Percentiles rank a stretch among this genome's conserved stretches.
Evolutionary conservation across 2,113 vertebrate genomes (phyloP).

Genomic region (Leptosomus discolor): DNA sequence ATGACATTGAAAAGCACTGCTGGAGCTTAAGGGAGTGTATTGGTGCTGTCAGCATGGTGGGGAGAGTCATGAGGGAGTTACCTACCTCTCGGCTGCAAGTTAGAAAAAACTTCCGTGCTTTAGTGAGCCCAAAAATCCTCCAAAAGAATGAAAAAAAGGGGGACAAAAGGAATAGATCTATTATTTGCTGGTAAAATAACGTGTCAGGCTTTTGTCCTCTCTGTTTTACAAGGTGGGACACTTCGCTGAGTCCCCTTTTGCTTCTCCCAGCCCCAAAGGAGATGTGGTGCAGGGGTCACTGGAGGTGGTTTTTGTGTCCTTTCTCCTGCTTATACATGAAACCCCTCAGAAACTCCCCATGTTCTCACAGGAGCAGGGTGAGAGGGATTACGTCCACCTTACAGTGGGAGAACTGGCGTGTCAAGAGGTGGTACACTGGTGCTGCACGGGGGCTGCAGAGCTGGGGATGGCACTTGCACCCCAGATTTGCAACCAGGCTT

Average conservation of each 20-base stretch:
- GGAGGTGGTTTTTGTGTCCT: not conserved
- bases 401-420: not conserved
- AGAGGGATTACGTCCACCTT: not conserved
- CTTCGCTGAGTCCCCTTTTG: not conserved
- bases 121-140: not conserved
- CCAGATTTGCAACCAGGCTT: not conserved
- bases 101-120: not conserved
- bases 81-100: not conserved
- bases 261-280: not conserved
- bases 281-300: accelerated
- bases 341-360: not conserved
- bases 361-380: not conserved
- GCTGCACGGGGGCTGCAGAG: not conserved
- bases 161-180: not conserved
- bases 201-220: not conserved
- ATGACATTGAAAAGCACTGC: not conserved
- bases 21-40: not conserved
- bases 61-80: not conserved
- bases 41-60: accelerated
- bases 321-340: too few species aligned
- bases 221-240: not conserved
- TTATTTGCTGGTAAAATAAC: not conserved
- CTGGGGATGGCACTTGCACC: not conserved
- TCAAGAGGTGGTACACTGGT: not conserved
- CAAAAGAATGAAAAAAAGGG: not conserved